phyloP scores from a whole-genome alignment of 1,140 invertebrate genomes.

The Laupala kohalensis region DNA sequence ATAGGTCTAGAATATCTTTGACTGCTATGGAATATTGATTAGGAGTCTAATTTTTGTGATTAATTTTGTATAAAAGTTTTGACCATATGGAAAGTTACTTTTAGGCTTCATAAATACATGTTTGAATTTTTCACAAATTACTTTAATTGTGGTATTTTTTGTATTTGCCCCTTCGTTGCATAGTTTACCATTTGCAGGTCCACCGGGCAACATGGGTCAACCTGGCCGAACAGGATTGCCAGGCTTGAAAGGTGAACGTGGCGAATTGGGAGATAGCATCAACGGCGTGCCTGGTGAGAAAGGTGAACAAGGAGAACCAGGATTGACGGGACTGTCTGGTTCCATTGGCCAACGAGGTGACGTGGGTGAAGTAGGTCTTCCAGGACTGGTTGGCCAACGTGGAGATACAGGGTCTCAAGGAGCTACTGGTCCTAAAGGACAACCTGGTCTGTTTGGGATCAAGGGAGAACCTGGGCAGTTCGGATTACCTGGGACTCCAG shows the following conservation, averaged over 20 bases:
- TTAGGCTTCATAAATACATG: no score
- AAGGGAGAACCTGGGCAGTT: slow-evolving; percentile 8
- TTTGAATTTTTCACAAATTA: no score
- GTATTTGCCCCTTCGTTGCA: no score
- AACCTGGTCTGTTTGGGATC: slow-evolving; percentile 15
- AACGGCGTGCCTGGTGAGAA: slow-evolving; percentile 7
- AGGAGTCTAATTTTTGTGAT: no score
- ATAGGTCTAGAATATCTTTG: no score
- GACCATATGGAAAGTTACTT: no score
- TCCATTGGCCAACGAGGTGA: not conserved
- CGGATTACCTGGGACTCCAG: slow-evolving; percentile 19
- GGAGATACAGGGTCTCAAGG: slow-evolving; percentile 21
- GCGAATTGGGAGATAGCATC: slow-evolving; percentile 6
- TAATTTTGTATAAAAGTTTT: no score
- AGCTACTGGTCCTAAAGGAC: slow-evolving; percentile 18
- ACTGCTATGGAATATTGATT: no score
- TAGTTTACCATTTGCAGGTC: no score
- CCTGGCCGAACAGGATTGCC: not conserved
- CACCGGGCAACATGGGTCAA: not conserved
- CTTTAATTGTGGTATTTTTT: no score
- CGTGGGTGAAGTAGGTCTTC: not conserved
- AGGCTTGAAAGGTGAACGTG: not conserved
- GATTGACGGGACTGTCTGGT: not conserved
- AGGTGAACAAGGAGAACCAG: not conserved
- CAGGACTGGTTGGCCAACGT: slow-evolving; percentile 8